Evolutionary conservation across 1,140 invertebrate genomes (phyloP), one percentile per base, ranked within the genome.

Genomic region (Hydropsyche tenuis): DNA sequence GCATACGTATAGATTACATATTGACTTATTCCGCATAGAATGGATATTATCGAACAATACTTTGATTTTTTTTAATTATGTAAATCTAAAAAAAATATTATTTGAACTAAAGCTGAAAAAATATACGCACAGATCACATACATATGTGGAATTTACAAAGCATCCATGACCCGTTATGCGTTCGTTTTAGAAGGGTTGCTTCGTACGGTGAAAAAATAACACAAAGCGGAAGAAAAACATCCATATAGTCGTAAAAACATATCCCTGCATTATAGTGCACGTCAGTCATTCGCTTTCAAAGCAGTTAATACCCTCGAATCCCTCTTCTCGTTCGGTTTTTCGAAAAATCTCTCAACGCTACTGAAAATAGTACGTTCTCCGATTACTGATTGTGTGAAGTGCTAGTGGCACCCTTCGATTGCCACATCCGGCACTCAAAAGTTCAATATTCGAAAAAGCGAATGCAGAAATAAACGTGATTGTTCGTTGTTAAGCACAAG

Each of bases 361-460:
- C 48, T 53, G 30, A 53, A 53, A 53, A 53, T 53, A 53, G 48
- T 20, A 7, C 16, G 18, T 53, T 53, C 48, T 53, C 48, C n/a
- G 16, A 53, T 53, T 53, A 53, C 48, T 20, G 48, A 53, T 53
- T 20, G 48, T 53, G 14, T 53, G 48, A 20, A 53, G 9, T 7
- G 48, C 7, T 18, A 18, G 48, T 53, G 56, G 22, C 56, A 60
- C 56, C 56, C 56, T 60, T 60, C 56, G 56, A 60, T 60, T 25
- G 23, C 56, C 20, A 25, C 22, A 60, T 60, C 56, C 56, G 56
- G 56, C 48, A 60, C 56, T 25, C 20, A 25, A 12, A 25, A 14
- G 11, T 14, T 53, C 20, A 20, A 53, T 18, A 16, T 53, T 25
- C 56, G n/a, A 25, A 37, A 37, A 9, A 4, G 30, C 30, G 30